Conservation (phyloP, 2,888 invertebrate species). For the Phasia obesa region DNA sequence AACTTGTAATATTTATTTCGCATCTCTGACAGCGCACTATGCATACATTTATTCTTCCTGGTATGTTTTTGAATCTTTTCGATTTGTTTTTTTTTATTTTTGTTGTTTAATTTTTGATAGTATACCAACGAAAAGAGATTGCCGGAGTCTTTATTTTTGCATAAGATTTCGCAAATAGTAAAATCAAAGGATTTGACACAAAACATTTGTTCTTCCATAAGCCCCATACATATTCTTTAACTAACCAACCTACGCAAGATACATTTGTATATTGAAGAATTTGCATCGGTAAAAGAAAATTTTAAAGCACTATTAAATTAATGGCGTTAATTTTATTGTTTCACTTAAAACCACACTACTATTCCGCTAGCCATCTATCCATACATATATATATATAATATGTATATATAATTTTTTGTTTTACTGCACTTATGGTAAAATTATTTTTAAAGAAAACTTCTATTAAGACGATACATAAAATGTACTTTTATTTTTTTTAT, state of each 20-base stretch:
- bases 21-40: constrained; percentile 12
- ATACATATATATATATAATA: constrained; percentile 47
- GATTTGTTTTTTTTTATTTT: constrained; percentile 31
- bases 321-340: constrained; percentile 63
- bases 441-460: constrained; percentile 19
- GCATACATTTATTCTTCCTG: constrained; percentile 39
- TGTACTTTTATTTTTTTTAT: constrained; percentile 9
- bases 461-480: too few species aligned
- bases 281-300: constrained; percentile 34
- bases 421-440: constrained; percentile 31
- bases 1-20: neutral
- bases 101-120: constrained; percentile 34
- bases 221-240: neutral
- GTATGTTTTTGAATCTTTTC: neutral
- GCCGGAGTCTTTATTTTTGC: constrained; percentile 42
- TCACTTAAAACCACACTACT: constrained; percentile 46
- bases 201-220: neutral
- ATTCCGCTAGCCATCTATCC: constrained; percentile 38
- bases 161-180: constrained; percentile 22
- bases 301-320: constrained; percentile 46
- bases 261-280: constrained; percentile 5
- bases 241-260: constrained; percentile 34
- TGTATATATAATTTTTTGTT: constrained; percentile 4
- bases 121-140: constrained; percentile 63
- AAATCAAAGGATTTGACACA: neutral